phyloP scores from a whole-genome alignment of 2,797 vertebrate genomes.

The Sebastes nivosus region DNA sequence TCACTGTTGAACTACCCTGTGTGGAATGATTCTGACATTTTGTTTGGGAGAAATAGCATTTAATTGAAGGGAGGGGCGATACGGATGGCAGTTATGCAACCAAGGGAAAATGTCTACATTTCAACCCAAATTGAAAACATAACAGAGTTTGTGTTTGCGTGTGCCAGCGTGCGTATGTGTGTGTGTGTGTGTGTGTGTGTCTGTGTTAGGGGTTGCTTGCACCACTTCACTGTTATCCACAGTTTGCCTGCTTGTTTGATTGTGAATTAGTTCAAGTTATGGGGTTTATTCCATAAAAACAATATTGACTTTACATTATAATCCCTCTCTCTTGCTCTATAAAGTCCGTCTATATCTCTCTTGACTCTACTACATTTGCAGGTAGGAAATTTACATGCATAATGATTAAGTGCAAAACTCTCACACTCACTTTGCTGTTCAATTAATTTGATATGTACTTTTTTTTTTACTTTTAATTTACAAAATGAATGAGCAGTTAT shows the following conservation, averaged over 20 bases:
- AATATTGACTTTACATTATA: constrained; percentile 17
- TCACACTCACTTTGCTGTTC: not conserved
- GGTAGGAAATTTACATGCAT: not conserved
- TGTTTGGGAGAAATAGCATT: constrained; percentile 83
- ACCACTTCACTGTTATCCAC: constrained; percentile 43
- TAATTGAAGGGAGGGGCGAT: constrained; percentile 81
- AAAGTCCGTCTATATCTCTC: not conserved
- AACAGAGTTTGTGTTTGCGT: constrained; percentile 71
- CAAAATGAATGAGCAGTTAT: not conserved
- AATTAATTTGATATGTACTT: not conserved
- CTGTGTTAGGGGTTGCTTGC: constrained; percentile 23
- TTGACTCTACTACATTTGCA: not conserved
- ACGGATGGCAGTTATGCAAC: constrained; percentile 79
- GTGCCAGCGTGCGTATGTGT: constrained; percentile 46
- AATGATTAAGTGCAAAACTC: not conserved
- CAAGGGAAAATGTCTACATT: constrained; percentile 80
- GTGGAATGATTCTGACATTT: constrained; percentile 83
- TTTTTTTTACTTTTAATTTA: not conserved
- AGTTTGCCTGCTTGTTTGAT: constrained; percentile 47
- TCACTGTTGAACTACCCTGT: constrained; percentile 76
- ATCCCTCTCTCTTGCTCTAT: not conserved
- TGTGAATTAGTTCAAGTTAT: constrained; percentile 42
- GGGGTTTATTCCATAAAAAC: constrained; percentile 29
- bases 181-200: constrained; percentile 24
- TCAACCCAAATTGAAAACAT: constrained; percentile 82